These are phyloP conservation scores for Catocala fraxini DNA, from an alignment of 2,888 invertebrate genomes.

Conservation along the genomic window DNA sequence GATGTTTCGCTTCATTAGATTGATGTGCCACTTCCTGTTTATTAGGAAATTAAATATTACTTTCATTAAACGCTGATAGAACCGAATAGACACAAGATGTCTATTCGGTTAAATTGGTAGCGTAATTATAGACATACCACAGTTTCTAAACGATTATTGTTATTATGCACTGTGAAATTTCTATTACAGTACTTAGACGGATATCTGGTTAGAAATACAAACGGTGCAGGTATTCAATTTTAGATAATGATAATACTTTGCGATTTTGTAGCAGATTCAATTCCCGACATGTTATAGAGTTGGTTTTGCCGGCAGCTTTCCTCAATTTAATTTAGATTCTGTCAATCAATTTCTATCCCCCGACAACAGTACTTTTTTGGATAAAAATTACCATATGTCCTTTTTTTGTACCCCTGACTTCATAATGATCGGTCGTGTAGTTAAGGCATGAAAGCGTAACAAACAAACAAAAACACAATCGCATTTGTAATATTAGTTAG, in stretches of 20 bases:
- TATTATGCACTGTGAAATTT: constrained; percentile 36
- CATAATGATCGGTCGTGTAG: too few species aligned
- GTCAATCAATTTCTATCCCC: too few species aligned
- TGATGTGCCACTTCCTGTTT: constrained; percentile 43
- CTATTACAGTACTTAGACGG: constrained; percentile 15
- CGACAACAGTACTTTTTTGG: too few species aligned
- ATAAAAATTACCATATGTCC: too few species aligned
- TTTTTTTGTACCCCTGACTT: too few species aligned
- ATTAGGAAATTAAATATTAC: constrained; percentile 36
- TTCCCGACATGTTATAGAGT: too few species aligned
- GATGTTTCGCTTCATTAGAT: constrained; percentile 41
- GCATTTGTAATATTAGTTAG: too few species aligned
- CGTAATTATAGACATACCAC: constrained; percentile 33
- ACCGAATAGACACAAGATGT: constrained; percentile 12
- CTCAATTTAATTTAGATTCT: too few species aligned
- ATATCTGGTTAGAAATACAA: constrained; percentile 17
- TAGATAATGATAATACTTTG: too few species aligned
- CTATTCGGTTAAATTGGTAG: constrained; percentile 32
- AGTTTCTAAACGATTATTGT: constrained; percentile 37
- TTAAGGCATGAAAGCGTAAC: too few species aligned
- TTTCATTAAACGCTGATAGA: constrained; percentile 32
- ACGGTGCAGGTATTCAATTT: neutral
- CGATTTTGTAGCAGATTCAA: neutral
- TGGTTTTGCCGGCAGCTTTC: too few species aligned
- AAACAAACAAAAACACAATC: too few species aligned